Percentiles rank a stretch among this genome's conserved stretches.
phyloP scores from a whole-genome alignment of 2,113 vertebrate genomes.

The Epinephelus moara region DNA sequence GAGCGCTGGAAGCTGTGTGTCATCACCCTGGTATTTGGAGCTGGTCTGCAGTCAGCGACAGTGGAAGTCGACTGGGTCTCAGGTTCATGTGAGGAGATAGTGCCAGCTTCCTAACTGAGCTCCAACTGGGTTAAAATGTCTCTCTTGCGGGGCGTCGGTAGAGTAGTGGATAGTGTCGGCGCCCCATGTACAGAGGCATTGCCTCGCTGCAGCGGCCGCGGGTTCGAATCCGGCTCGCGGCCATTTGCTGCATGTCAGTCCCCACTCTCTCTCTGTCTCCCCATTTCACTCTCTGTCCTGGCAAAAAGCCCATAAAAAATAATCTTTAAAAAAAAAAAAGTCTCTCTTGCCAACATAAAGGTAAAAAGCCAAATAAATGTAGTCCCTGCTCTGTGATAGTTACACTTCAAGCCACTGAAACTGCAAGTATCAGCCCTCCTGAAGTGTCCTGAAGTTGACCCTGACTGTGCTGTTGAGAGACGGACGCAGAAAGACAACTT shows the following conservation, averaged over 20 bases:
- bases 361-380: not conserved
- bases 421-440: not conserved
- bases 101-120: constrained; percentile 42
- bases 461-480: not conserved
- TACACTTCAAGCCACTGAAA: not conserved
- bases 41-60: constrained; percentile 10
- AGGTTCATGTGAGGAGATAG: constrained; percentile 27
- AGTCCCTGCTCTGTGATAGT: not conserved
- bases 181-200: too few relatives aligned
- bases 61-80: constrained; percentile 44
- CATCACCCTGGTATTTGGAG: constrained; percentile 57
- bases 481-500: not conserved
- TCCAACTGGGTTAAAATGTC: constrained; percentile 38
- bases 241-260: too few relatives aligned
- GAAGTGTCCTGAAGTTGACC: constrained; percentile 30
- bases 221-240: too few relatives aligned
- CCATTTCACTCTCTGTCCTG: too few relatives aligned
- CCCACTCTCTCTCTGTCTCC: too few relatives aligned
- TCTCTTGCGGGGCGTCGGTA: not conserved
- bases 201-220: too few relatives aligned
- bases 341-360: not conserved
- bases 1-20: constrained; percentile 68
- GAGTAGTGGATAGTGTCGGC: too few relatives aligned
- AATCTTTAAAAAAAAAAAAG: constrained; percentile 7
- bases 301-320: too few relatives aligned